phyloP scores from a whole-genome alignment of 1,140 invertebrate genomes.

The Cyclargus thomasi region DNA sequence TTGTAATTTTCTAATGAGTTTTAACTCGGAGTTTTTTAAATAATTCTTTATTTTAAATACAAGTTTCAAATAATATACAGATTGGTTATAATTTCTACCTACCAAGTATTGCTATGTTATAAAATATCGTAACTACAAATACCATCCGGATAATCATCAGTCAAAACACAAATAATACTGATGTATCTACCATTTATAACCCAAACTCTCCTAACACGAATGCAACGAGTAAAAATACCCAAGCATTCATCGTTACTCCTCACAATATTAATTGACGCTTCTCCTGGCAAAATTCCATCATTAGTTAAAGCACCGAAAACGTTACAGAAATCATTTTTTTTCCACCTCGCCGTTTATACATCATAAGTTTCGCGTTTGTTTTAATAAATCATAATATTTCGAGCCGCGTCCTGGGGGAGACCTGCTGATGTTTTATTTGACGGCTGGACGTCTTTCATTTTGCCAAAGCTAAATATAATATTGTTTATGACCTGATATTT shows the following conservation, averaged over 20 bases:
- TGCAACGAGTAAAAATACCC: not conserved
- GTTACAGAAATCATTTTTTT: slow-evolving; percentile 2
- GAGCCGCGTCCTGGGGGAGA: slow-evolving; percentile 4
- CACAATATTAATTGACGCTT: not conserved
- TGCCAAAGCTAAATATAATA: slow-evolving; percentile 16
- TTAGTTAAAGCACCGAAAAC: slow-evolving; percentile 8
- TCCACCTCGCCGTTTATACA: slow-evolving; percentile 12
- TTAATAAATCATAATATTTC: slow-evolving; percentile 13
- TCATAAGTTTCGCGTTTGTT: slow-evolving; percentile 7
- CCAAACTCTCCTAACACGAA: not conserved
- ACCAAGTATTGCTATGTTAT: not conserved
- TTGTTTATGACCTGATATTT: slow-evolving; percentile 5
- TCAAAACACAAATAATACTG: not conserved
- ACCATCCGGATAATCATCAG: not conserved
- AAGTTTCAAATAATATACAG: too few species aligned
- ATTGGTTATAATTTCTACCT: not conserved
- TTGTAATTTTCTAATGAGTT: too few species aligned
- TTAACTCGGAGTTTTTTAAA: too few species aligned
- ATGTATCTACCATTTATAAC: not conserved
- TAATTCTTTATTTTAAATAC: too few species aligned
- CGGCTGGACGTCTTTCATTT: slow-evolving; percentile 15
- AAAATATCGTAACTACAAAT: not conserved
- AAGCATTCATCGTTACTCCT: not conserved
- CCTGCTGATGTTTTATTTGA: slow-evolving; percentile 9
- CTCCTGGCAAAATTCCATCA: slow-evolving; percentile 4